These are phyloP conservation scores for Campylomormyrus tamandua DNA, from an alignment of 2,113 vertebrate species.

Conservation along the genomic window DNA sequence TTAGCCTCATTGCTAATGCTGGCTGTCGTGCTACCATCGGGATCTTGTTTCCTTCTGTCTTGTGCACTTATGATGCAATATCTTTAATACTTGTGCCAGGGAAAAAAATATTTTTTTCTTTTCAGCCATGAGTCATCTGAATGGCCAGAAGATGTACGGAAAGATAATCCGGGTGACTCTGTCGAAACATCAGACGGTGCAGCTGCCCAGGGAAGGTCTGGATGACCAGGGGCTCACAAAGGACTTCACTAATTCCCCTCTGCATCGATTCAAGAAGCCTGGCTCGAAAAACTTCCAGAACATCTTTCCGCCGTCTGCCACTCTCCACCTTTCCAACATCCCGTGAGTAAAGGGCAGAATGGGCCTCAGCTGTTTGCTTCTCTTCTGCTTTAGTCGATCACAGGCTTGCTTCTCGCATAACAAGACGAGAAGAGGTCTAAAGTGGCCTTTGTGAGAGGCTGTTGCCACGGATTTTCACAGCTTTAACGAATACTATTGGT, in stretches of 20 bases:
- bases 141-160: constrained; percentile 97
- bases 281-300: constrained; percentile 98
- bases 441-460: neutral
- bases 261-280: constrained; percentile 97
- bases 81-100: neutral
- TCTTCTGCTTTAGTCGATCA: neutral
- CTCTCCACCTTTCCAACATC: constrained; percentile 94
- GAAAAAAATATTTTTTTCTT: neutral
- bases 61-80: neutral
- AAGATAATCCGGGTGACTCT: constrained; percentile 97
- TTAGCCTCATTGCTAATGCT: neutral
- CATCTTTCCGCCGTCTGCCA: constrained; percentile 94
- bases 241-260: constrained; percentile 92
- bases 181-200: constrained; percentile 94
- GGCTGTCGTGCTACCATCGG: neutral
- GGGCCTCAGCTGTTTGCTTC: no score
- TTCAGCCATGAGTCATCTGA: constrained; percentile 94
- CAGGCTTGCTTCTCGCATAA: neutral
- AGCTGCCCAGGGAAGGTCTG: constrained; percentile 89
- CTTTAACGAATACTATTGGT: neutral
- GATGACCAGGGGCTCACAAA: constrained; percentile 96
- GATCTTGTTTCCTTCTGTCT: neutral
- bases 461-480: neutral
- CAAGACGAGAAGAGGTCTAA: neutral
- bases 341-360: constrained; percentile 65